Percentiles rank a stretch among this genome's conserved stretches.
Conservation (phyloP, 2,888 invertebrate species). For the Nephrocerus scutellatus region DNA sequence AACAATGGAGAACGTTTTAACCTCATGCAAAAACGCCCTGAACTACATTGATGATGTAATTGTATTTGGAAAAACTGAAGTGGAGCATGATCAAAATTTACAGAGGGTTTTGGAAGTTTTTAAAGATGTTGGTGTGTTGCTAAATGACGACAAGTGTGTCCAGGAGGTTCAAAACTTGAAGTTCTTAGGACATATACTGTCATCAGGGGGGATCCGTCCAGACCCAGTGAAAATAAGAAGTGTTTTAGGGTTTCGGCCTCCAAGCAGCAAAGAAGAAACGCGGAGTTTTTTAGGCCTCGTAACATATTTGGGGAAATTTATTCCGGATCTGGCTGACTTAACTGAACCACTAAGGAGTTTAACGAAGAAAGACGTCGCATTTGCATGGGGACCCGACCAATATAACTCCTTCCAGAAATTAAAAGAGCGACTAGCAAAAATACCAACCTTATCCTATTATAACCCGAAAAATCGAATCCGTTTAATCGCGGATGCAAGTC, state of each 20-base stretch:
- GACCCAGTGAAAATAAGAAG: slow-evolving; percentile 10
- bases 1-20: slow-evolving; percentile 27
- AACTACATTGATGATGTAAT: slow-evolving; percentile 23
- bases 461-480: slow-evolving; percentile 15
- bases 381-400: slow-evolving; percentile 16
- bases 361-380: slow-evolving; percentile 15
- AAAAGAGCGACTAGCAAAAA: slow-evolving; percentile 13
- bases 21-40: slow-evolving; percentile 26
- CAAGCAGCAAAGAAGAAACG: slow-evolving; percentile 15
- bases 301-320: slow-evolving; percentile 19
- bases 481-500: slow-evolving; percentile 19
- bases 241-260: slow-evolving; percentile 13
- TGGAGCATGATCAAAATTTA: slow-evolving; percentile 29
- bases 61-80: slow-evolving; percentile 24
- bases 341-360: slow-evolving; percentile 17
- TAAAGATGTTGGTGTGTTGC: slow-evolving; percentile 20
- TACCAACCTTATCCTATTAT: slow-evolving; percentile 18
- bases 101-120: slow-evolving; percentile 20
- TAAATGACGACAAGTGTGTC: slow-evolving; percentile 26
- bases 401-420: slow-evolving; percentile 14
- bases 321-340: slow-evolving; percentile 16
- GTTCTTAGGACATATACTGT: slow-evolving; percentile 3
- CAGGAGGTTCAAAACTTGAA: slow-evolving; percentile 3
- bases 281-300: slow-evolving; percentile 18
- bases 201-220: neutral